A percentile compares a stretch with the other conserved stretches of the same genome.
Conservation (phyloP, 37 sponge, comb jelly and placozoan species). For the Corticium candelabrum region DNA sequence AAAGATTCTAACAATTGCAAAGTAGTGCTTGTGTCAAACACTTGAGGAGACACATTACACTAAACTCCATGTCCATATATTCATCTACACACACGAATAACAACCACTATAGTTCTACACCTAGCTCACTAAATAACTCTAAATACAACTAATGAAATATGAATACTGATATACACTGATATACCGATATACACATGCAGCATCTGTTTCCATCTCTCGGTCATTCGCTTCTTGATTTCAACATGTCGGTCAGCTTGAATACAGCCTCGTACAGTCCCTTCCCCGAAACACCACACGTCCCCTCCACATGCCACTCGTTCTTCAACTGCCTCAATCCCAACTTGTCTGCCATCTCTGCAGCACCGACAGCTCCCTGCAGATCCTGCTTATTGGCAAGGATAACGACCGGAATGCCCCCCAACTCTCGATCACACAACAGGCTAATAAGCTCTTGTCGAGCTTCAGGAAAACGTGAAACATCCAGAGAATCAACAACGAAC, state of each 20-base stretch:
- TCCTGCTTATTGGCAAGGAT: slow-evolving; percentile 88
- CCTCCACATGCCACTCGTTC: slow-evolving; percentile 74
- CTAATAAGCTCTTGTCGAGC: slow-evolving; percentile 59
- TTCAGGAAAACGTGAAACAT: slow-evolving; percentile 53
- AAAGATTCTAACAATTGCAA: too few relatives aligned
- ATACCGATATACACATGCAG: too few relatives aligned
- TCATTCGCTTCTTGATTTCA: too few relatives aligned
- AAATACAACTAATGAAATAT: too few relatives aligned
- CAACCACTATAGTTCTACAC: too few relatives aligned
- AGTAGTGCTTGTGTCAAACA: too few relatives aligned
- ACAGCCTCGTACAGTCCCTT: slow-evolving; percentile 76
- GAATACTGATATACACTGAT: too few relatives aligned
- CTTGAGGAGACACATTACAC: too few relatives aligned
- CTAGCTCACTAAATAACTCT: too few relatives aligned
- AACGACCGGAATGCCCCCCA: slow-evolving; percentile 74
- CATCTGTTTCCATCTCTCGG: too few relatives aligned
- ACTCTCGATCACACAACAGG: slow-evolving; percentile 69
- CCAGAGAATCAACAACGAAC: slow-evolving; percentile 81
- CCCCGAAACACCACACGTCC: slow-evolving; percentile 73
- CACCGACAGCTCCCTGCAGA: slow-evolving; percentile 39
- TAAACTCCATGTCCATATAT: too few relatives aligned
- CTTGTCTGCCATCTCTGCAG: slow-evolving; percentile 45
- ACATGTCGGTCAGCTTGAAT: slow-evolving; percentile 57
- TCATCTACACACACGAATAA: too few relatives aligned
- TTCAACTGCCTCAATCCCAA: slow-evolving; percentile 34